Base-by-base conservation (phyloP, 2,888 invertebrate genomes). In the Nineta flava region DNA sequence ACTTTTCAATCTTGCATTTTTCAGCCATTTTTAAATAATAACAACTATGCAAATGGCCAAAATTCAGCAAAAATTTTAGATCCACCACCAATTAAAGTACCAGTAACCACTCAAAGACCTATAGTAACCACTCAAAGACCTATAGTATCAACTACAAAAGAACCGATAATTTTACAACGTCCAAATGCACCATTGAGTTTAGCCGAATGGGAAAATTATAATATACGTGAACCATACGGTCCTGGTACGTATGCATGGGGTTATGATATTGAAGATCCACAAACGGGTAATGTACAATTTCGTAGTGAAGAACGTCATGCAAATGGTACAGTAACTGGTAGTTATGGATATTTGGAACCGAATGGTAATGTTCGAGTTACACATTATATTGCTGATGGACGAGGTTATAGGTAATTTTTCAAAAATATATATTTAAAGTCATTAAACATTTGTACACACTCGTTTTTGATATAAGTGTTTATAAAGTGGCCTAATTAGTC, bases 241-340 rank as follows among this genome's bases (percentile, higher is more conserved):
- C 72, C 76, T 16, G 79, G 80, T 16, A 77, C 80, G 0, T 85
- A 85, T 60, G 74, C 79, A 1, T 86, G 81, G 60, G 82, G 84
- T 12, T 86, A 81, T 60, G 80, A 84, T 57, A 66, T 82, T 7
- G 71, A 77, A 38, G 84, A 86, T 60, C 68, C 75, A 1, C 61
- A 61, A 7, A 75, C 74, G 3, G 75, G 79, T 10, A 84, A 85
- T 57, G 69, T 73, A 6, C 86, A 86, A 60, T 86, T 78, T 59
- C 70, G 83, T 3, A 75, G 75, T 47, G 87, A 87, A 60, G 78
- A 82, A 55, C 71, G 80, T 32, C 75, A 75, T 53, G 63, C 74
- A 1, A 83, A 86, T 62, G 85, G 85, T 16, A 81, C 83, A 3
- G 77, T 84, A 0, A 68, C 71, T 1, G 87, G 87, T 3, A 78